A percentile compares a stretch with the other conserved stretches of the same genome.
These are phyloP conservation scores for Phymastichus coffea DNA, from an alignment of 1,140 invertebrate genomes.

Conservation along the genomic window DNA sequence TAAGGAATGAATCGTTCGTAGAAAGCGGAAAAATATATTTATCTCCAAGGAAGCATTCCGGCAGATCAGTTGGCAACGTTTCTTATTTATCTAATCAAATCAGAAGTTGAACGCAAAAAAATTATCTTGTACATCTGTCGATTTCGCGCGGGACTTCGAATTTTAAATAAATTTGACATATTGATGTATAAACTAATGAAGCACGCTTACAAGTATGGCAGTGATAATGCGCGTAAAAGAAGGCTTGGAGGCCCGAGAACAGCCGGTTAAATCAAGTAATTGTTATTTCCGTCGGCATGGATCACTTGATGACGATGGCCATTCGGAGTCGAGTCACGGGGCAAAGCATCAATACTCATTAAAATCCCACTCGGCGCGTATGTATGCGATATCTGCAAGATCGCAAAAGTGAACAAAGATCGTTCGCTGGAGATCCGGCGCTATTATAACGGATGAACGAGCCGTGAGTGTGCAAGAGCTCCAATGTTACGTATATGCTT, in stretches of 20 bases:
- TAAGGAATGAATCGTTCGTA: no score
- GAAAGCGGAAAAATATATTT: no score
- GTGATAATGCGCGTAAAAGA: background rate
- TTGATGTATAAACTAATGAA: no score
- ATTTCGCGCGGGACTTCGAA: no score
- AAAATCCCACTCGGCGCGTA: slow-evolving; percentile 5
- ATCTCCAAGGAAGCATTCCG: no score
- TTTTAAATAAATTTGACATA: no score
- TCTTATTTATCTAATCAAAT: no score
- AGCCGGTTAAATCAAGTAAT: slow-evolving; percentile 4
- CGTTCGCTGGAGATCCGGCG: slow-evolving; percentile 27
- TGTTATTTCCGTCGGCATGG: background rate
- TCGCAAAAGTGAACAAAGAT: slow-evolving; percentile 34
- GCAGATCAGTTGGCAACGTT: no score
- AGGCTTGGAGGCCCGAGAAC: background rate
- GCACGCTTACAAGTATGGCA: slow-evolving; percentile 6
- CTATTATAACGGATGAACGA: slow-evolving; percentile 40
- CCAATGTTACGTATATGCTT: background rate
- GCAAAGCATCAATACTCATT: slow-evolving; percentile 39
- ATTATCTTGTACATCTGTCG: no score
- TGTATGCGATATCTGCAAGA: slow-evolving; percentile 35
- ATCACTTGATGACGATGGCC: slow-evolving; percentile 22
- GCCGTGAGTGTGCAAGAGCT: slow-evolving; percentile 38
- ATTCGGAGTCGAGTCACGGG: slow-evolving; percentile 25
- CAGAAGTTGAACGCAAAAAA: no score